These are phyloP conservation scores for Dasypus novemcinctus DNA, from an alignment of 2,113 vertebrate species.

Conservation along the genomic window DNA sequence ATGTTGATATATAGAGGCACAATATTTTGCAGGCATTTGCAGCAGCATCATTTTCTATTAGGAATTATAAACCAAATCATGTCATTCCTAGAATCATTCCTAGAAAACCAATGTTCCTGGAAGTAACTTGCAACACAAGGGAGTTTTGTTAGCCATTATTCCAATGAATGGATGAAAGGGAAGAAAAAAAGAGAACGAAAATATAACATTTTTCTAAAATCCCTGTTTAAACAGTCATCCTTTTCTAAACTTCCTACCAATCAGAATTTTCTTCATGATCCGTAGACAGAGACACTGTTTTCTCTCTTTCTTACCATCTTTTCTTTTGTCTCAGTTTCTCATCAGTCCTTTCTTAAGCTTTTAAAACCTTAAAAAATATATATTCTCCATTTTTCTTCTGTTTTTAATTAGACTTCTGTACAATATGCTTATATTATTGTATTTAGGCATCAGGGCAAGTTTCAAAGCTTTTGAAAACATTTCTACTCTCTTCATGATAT, in stretches of 20 bases:
- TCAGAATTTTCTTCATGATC: neutral
- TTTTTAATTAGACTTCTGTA: neutral
- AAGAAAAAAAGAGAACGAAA: neutral
- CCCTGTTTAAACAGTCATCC: neutral
- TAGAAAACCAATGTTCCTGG: neutral
- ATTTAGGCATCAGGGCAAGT: neutral
- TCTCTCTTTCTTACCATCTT: neutral
- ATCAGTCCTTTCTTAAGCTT: neutral
- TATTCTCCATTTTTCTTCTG: neutral
- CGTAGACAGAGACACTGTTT: neutral
- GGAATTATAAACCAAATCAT: neutral
- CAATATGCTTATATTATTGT: neutral
- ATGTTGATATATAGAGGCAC: neutral
- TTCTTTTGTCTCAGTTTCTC: neutral
- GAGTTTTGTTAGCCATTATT: neutral
- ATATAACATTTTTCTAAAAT: neutral
- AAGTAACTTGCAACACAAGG: neutral
- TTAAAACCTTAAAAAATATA: neutral
- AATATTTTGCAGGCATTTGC: neutral
- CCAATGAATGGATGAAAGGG: neutral
- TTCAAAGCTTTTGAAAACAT: neutral
- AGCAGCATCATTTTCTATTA: neutral
- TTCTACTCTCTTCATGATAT: neutral
- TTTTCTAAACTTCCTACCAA: neutral
- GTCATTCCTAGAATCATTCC: neutral